Conservation (phyloP, 2,888 invertebrate species). For the Leucozona laternaria region DNA sequence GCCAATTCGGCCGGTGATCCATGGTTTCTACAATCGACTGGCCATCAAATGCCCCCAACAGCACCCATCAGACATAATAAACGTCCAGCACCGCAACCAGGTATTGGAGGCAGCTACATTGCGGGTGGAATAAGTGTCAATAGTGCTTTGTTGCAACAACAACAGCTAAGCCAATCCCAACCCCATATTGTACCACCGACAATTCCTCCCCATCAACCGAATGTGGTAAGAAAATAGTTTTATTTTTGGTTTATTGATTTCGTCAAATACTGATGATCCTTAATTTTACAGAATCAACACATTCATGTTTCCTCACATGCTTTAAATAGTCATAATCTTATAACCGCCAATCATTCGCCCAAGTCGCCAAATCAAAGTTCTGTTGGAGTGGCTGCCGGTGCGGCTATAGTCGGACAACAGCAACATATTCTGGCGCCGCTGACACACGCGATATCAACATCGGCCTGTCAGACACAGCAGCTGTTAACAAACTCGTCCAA, state of each 20-base stretch:
- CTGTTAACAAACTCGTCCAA: conserved; percentile 79
- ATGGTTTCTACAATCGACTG: conserved; percentile 84
- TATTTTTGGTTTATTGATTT: conserved; percentile 19
- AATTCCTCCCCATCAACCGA: conserved; percentile 82
- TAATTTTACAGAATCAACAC: conserved; percentile 80
- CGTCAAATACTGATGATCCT: background rate
- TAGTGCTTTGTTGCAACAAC: conserved; percentile 80
- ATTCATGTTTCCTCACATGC: conserved; percentile 83
- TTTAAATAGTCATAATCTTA: conserved; percentile 84
- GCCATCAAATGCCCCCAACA: conserved; percentile 84
- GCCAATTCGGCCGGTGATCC: conserved; percentile 83
- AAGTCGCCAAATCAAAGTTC: conserved; percentile 83
- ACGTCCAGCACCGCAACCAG: conserved; percentile 84
- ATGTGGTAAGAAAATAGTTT: conserved; percentile 78
- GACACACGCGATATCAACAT: conserved; percentile 72
- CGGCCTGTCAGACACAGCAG: conserved; percentile 77
- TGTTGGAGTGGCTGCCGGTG: conserved; percentile 58
- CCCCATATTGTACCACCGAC: conserved; percentile 83
- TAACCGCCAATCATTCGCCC: conserved; percentile 83
- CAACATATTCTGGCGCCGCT: conserved; percentile 80
- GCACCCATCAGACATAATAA: conserved; percentile 84
- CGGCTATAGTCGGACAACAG: conserved; percentile 79
- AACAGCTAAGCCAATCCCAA: conserved; percentile 83
- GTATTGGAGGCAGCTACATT: conserved; percentile 75
- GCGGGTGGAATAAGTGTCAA: conserved; percentile 76